Base-by-base conservation (phyloP, 1,140 invertebrate genomes). In the Stegodyphus dumicola region DNA sequence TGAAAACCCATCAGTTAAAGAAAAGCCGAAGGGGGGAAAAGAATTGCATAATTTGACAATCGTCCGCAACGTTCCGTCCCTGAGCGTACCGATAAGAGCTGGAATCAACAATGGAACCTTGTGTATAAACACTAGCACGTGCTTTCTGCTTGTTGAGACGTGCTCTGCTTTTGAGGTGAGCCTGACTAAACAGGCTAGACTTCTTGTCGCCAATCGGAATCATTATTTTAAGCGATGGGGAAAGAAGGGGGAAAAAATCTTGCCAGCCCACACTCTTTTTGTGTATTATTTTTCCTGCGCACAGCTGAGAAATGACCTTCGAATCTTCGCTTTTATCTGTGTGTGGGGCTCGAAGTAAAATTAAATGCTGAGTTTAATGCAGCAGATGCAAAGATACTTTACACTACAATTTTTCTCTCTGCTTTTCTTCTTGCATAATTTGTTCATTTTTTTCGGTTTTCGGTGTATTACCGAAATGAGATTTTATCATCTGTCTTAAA, bases 71-170 rank as follows among this genome's bases (percentile, higher is more conserved):
- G 33, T 33, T 33, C 33, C 33, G 33, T 33, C 33, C 33, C 10
- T 64, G 60, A 64, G 60, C 60, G 60, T n/a, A n/a, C 60, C 60
- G 10, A n/a, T 11, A 64, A 64, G 60, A n/a, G 60, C 10, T 11
- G n/a, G 60, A 10, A 64, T 10, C 60, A 64, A n/a, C 10, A 64
- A n/a, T 10, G n/a, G 60, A 64, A n/a, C 60, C 3, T n/a, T 67
- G 66, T 67, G 18, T 67, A 67, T n/a, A 67, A 67, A 67, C 66
- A 67, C 10, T 7, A 67, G 17, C 66, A 48, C 75, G 77, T 78
- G 81, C 73, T 79, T 86, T 74, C 74, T 78, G 78, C 73, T 79
- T 86, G 56, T 60, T 60, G 9, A 15, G 56, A 60, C 56, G 9
- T 60, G 56, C 9, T 15, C 15, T 9, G 9, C 86, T 65, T 53